Conservation (phyloP, 2,113 vertebrate genomes). For the Lepus americanus region DNA sequence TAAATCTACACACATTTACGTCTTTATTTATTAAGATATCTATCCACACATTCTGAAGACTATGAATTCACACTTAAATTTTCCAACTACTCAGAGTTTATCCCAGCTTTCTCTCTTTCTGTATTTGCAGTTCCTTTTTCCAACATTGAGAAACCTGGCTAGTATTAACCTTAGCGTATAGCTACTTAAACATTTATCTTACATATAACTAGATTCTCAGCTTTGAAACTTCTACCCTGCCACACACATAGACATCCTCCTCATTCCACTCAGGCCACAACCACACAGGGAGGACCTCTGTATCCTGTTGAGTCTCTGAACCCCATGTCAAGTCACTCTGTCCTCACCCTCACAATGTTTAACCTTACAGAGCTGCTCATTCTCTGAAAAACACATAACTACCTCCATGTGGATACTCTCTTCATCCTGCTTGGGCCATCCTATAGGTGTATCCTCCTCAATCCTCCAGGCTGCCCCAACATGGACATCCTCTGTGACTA, state of each 20-base stretch:
- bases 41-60: neutral
- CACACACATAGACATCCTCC: neutral
- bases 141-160: neutral
- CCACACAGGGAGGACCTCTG: neutral
- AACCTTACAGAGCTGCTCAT: neutral
- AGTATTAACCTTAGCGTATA: neutral
- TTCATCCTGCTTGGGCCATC: neutral
- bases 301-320: neutral
- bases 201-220: neutral
- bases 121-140: neutral
- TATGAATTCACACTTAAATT: neutral
- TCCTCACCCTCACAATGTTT: too few species aligned
- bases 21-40: neutral
- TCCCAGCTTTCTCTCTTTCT: neutral
- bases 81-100: neutral
- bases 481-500: neutral
- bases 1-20: neutral
- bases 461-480: neutral
- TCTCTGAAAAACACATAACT: neutral
- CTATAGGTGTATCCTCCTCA: neutral
- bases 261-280: neutral
- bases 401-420: neutral
- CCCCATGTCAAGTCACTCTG: neutral
- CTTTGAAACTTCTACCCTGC: neutral
- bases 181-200: neutral